phyloP scores from a whole-genome alignment of 2,888 invertebrate genomes.

The Eudemis profundana region DNA sequence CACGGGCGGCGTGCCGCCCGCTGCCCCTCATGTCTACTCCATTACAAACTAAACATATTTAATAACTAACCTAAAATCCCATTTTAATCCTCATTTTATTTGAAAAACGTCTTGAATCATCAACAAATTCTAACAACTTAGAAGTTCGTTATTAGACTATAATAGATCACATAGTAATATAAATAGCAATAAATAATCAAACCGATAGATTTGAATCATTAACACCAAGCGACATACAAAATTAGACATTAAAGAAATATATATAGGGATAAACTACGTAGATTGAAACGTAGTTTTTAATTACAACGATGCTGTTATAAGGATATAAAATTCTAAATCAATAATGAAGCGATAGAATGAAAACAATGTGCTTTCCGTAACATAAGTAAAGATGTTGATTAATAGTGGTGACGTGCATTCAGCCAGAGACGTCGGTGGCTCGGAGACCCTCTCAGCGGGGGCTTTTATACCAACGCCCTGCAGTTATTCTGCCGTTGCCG shows the following conservation, averaged over 20 bases:
- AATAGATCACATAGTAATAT: conserved; percentile 10
- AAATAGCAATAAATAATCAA: conserved; percentile 36
- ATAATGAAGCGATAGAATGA: conserved; percentile 40
- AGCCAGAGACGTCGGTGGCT: conserved; percentile 8
- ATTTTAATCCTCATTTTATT: conserved; percentile 11
- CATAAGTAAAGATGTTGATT: conserved; percentile 28
- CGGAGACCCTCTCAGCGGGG: conserved; percentile 9
- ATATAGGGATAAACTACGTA: conserved; percentile 39
- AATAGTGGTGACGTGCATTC: conserved; percentile 32
- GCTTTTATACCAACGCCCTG: not conserved
- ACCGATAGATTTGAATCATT: conserved; percentile 15
- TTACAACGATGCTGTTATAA: conserved; percentile 50
- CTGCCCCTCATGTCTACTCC: conserved; percentile 7
- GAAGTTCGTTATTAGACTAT: conserved; percentile 19
- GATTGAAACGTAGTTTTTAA: conserved; percentile 48
- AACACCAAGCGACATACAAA: conserved; percentile 40
- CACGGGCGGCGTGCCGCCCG: not conserved
- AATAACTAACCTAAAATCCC: conserved; percentile 12
- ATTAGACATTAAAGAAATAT: conserved; percentile 38
- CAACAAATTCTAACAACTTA: conserved; percentile 26
- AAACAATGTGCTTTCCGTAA: conserved; percentile 44
- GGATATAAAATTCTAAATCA: conserved; percentile 45
- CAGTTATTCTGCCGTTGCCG: not conserved
- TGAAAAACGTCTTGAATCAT: conserved; percentile 7
- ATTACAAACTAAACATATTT: not conserved